Evolutionary conservation across 1,140 invertebrate species (phyloP).

Genomic region (Brachionus plicatilis): DNA sequence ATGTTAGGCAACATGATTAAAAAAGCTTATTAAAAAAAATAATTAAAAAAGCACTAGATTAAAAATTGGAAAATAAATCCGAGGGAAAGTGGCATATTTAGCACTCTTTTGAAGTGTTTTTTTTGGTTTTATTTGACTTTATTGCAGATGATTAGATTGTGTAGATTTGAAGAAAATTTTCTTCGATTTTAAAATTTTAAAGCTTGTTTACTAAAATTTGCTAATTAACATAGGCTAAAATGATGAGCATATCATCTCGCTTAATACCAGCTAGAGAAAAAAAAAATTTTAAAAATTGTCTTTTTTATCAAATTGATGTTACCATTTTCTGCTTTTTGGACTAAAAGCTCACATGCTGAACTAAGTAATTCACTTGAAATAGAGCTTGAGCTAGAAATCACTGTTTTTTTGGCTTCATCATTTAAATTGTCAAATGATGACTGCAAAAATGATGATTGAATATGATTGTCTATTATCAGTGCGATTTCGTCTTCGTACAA

Average conservation of each 20-base stretch:
- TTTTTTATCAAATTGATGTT: neutral
- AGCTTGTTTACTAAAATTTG: neutral
- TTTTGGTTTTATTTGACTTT: constrained; percentile 14
- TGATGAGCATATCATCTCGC: constrained; percentile 36
- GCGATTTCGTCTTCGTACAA: constrained; percentile 78
- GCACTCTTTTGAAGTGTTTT: neutral
- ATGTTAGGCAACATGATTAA: neutral
- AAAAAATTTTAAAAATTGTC: neutral
- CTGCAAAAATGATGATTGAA: neutral
- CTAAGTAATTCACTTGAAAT: constrained; percentile 3
- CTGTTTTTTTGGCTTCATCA: neutral
- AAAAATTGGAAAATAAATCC: neutral
- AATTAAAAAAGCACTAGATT: neutral
- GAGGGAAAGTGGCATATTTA: constrained; percentile 7
- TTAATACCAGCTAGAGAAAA: constrained; percentile 28
- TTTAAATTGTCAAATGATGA: neutral
- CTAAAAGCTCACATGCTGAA: constrained; percentile 4
- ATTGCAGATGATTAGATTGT: constrained; percentile 11
- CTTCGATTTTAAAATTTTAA: neutral
- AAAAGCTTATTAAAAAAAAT: neutral
- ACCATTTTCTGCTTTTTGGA: constrained; percentile 11
- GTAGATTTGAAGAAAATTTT: neutral
- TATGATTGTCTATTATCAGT: constrained; percentile 25
- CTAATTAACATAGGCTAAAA: constrained; percentile 25
- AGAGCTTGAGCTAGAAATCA: neutral